These are phyloP conservation scores for Onychorhynchus coronatus DNA, from an alignment of 2,113 vertebrate species.

Conservation along the genomic window DNA sequence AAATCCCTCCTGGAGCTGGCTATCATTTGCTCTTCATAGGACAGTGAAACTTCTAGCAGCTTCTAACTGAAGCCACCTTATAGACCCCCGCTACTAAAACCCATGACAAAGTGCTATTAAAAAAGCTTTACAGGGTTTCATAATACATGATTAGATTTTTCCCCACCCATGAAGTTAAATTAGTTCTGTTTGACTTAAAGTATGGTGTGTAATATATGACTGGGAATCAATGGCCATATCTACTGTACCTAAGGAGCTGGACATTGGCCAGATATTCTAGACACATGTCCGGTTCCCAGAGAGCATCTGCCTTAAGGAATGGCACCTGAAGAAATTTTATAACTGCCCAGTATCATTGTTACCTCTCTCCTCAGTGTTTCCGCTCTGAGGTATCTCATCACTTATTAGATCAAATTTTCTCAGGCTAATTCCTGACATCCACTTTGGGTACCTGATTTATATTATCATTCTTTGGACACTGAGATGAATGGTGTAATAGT, in stretches of 20 bases:
- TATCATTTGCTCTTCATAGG: too few relatives aligned
- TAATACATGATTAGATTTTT: background rate
- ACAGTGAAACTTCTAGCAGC: too few relatives aligned
- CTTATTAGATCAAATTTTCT: background rate
- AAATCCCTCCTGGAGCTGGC: too few relatives aligned
- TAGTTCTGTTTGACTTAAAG: background rate
- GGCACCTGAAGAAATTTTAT: background rate
- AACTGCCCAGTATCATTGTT: background rate
- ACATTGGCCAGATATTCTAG: conserved; percentile 23
- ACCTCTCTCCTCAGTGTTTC: background rate
- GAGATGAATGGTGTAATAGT: background rate
- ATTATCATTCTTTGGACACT: background rate
- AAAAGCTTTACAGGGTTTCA: background rate
- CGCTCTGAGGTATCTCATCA: background rate
- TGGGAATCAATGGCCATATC: conserved; percentile 29
- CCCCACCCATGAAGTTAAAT: background rate
- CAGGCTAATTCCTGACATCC: background rate
- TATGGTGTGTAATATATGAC: background rate
- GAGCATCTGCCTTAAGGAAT: background rate
- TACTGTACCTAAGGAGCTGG: conserved; percentile 21
- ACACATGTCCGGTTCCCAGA: conserved; percentile 42
- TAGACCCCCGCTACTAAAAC: too few relatives aligned
- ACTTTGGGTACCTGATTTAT: background rate
- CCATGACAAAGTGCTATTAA: too few relatives aligned
- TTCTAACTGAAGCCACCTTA: too few relatives aligned